Conservation (phyloP, 1,140 invertebrate species). For the Aphelenchoides besseyi region DNA sequence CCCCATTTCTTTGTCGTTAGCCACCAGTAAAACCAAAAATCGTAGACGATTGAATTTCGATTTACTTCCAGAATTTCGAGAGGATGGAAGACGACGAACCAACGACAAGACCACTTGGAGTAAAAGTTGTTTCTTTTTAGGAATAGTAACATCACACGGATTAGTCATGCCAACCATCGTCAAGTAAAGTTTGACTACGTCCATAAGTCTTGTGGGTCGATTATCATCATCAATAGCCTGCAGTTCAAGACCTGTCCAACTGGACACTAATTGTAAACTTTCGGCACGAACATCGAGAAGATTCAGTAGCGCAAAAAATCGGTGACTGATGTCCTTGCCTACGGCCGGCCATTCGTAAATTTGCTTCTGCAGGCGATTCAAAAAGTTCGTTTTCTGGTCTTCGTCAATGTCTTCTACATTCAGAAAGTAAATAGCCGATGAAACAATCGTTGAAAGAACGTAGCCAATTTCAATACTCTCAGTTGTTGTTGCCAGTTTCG, state of each 20-base stretch:
- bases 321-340: too few species aligned
- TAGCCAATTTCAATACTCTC: neutral
- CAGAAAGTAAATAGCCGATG: neutral
- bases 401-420: neutral
- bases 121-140: neutral
- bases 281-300: neutral
- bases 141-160: neutral
- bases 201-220: too few species aligned
- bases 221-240: neutral
- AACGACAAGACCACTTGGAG: neutral
- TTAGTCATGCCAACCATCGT: neutral
- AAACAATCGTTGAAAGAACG: neutral
- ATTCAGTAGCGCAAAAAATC: neutral
- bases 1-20: neutral
- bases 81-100: neutral
- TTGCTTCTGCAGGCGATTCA: neutral
- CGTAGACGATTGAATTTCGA: neutral
- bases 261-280: neutral
- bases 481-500: neutral
- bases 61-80: neutral
- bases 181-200: neutral
- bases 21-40: constrained; percentile 7
- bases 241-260: neutral
- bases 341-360: too few species aligned
- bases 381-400: neutral